Evolutionary conservation across 2,888 invertebrate species (phyloP).

Genomic region (Balanococcus diminutus): DNA sequence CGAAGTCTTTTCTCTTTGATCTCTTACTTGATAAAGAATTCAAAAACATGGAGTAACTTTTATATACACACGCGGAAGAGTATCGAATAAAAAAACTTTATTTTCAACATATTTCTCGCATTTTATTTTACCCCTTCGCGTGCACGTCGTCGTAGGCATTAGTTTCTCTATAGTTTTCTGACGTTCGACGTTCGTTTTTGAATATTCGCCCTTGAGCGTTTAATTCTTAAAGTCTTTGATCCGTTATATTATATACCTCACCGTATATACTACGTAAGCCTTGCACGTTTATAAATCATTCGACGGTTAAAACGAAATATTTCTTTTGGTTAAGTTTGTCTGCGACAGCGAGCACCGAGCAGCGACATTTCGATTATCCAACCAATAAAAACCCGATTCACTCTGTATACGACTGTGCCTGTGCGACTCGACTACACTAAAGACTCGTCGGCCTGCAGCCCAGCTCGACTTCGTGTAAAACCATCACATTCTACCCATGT

Average conservation of each 20-base stretch:
- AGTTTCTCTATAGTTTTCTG: background rate
- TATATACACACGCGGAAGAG: background rate
- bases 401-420: background rate
- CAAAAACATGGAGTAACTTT: background rate
- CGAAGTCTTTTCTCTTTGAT: background rate
- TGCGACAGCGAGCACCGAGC: no score
- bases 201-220: conserved; percentile 22
- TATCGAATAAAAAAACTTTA: background rate
- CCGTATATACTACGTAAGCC: background rate
- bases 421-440: background rate
- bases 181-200: background rate
- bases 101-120: conserved; percentile 5
- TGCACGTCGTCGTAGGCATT: background rate
- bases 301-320: conserved; percentile 18
- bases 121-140: background rate
- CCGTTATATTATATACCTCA: background rate
- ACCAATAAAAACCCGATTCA: background rate
- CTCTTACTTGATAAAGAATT: background rate
- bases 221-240: conserved; percentile 10
- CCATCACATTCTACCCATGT: background rate
- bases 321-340: conserved; percentile 8
- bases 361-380: conserved; percentile 30
- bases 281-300: conserved; percentile 17
- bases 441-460: background rate
- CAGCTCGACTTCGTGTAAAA: background rate